phyloP scores from a whole-genome alignment of 1,140 invertebrate species.

The Oppia nitens region DNA sequence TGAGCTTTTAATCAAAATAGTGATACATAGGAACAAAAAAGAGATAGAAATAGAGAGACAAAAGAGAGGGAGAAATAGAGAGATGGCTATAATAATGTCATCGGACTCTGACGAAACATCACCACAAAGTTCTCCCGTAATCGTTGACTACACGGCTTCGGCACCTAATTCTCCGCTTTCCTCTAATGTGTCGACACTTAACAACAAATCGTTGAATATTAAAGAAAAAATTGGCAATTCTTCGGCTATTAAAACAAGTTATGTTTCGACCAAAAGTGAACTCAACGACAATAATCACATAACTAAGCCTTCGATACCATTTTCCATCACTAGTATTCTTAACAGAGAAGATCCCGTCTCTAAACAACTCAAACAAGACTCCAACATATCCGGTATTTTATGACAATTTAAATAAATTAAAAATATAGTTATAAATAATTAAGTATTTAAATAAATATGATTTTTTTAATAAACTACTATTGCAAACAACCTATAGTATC shows the following conservation, averaged over 20 bases:
- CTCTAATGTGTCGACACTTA: not conserved
- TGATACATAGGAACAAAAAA: no score
- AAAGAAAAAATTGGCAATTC: not conserved
- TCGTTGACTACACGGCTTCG: not conserved
- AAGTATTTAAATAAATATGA: no score
- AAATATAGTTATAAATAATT: no score
- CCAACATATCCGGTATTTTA: not conserved
- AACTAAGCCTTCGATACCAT: constrained; percentile 6
- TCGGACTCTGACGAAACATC: not conserved
- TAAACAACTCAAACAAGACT: not conserved
- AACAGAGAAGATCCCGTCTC: constrained; percentile 27
- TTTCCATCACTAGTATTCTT: constrained; percentile 24
- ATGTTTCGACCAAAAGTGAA: not conserved
- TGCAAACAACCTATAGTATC: not conserved
- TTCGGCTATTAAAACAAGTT: not conserved
- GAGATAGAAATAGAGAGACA: no score
- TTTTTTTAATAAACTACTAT: not conserved
- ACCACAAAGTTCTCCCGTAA: not conserved
- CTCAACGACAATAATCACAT: not conserved
- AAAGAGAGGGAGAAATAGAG: no score
- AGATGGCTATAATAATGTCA: not conserved
- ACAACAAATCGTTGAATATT: not conserved
- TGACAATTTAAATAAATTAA: not conserved
- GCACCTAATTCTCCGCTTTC: not conserved
- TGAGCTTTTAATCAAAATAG: no score